Base-by-base conservation (phyloP, 2,113 vertebrate genomes). In the Oenanthe melanoleuca region DNA sequence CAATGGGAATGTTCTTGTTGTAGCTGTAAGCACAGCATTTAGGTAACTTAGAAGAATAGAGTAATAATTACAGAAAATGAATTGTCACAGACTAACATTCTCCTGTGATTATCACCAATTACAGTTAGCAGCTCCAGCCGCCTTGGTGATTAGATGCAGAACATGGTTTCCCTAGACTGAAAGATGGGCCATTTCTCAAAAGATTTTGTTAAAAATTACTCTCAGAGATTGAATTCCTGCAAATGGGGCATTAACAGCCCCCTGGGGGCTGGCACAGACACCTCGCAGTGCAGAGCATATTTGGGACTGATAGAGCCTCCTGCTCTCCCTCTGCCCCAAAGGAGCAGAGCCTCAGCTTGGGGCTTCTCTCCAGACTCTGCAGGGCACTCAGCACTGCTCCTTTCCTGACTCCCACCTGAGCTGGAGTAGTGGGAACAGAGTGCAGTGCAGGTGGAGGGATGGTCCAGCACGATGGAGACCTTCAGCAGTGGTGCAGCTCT, bases 11-110 rank as follows among this genome's bases (percentile, higher is more conserved):
- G 84, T 96, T 97, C 98, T 98, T 96, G 28, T 97, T 95, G 96
- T 98, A 97, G 98, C 97, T 98, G 97, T 97, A 98, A 98, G 98
- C 97, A 95, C 97, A 94, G 69, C 91, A 89, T 97, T 98, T 98
- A 98, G 98, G 98, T 98, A 98, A 98, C 98, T 98, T 98, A 97
- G 92, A 95, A 98, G 98, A 95, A 97, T 97, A 97, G 97, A 96
- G 97, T 96, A 97, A 98, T 98, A 99, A 99, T 98, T 98, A 98
- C 97, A 98, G 98, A 98, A 98, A 98, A 99, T 97, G 96, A 99
- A 98, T 98, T 98, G 98, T 99, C 98, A 97, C 98, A 97, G 97
- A 98, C 98, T 97, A 98, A 98, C 98, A 98, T 98, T 97, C 95
- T 94, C 97, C 95, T 89, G 81, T 97, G 96, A 98, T 98, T 98